Evolutionary conservation across 2,888 invertebrate species (phyloP), one percentile per base, ranked within the genome.

Genomic region (Invenusta paracnida): DNA sequence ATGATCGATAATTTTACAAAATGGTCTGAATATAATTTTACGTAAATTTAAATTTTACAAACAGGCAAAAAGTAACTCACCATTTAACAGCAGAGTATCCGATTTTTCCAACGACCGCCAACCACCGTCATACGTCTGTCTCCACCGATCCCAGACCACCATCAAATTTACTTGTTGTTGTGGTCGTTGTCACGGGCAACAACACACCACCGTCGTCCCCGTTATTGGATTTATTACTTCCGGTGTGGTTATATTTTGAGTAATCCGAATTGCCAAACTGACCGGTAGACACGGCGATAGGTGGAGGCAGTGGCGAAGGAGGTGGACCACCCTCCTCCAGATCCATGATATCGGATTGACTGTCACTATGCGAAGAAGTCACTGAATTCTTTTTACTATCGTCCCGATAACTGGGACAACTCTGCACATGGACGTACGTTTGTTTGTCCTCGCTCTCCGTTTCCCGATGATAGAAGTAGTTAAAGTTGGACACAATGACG

Each of bases 401-500:
- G 48, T 48, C 48, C 5, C 17, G 48, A 17, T 48, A 48, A 48
- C 48, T 48, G 17, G 48, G 48, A 17, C 5, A 48, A 48, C 48
- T 48, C 5, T 5, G 5, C 5, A 48, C 48, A 48, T 48, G 48
- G 17, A 48, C 17, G 17, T 11, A 48, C 5, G 17, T 17, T 11
- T 17, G 48, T 48, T 48, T 48, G 48, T 48, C 48, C 5, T 17
- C 5, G 5, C 48, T 5, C 17, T 48, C 48, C 5, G 17, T 48
- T 17, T 48, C 48, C 5, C 17, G 5, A 5, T 48, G 5, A 17
- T 48, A 48, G 17, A 11, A 48, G 17, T 11, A 48, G 48, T 48
- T 17, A 17, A 48, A 67, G 92, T 88, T 86, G 91, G 91, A 91
- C 98, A 97, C 97, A 90, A 97, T 97, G 90, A 97, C 96, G 28